Conservation (phyloP, 37 sponge, comb jelly and placozoan species). For the Sycon ciliatum region DNA sequence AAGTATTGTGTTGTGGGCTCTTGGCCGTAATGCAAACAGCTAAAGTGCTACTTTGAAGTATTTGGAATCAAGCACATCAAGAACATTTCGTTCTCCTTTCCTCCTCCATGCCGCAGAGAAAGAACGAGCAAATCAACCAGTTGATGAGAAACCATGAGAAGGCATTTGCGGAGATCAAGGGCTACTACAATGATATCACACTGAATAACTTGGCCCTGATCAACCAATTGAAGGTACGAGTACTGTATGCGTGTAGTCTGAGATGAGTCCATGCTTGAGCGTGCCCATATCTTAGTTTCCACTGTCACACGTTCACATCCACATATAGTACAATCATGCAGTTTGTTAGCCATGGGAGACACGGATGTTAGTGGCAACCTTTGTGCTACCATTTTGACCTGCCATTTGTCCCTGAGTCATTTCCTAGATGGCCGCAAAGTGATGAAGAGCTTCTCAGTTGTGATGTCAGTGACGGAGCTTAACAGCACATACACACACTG, state of each 20-base stretch:
- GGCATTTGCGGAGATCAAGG: constrained; percentile 98
- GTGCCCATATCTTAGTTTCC: background rate
- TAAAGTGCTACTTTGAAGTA: background rate
- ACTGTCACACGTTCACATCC: too few relatives aligned
- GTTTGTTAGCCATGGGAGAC: too few relatives aligned
- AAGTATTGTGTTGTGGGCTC: too few relatives aligned
- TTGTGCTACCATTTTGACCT: too few relatives aligned
- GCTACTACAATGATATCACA: constrained; percentile 99
- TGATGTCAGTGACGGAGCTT: too few relatives aligned
- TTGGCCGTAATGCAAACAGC: too few relatives aligned
- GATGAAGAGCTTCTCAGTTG: too few relatives aligned
- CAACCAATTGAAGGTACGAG: constrained; percentile 85
- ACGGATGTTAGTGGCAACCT: too few relatives aligned
- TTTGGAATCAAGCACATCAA: background rate
- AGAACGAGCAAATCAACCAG: constrained; percentile 92
- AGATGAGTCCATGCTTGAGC: background rate
- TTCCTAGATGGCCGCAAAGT: too few relatives aligned
- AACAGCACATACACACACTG: too few relatives aligned
- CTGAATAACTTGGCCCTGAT: constrained; percentile 97
- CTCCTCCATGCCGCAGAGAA: constrained; percentile 62
- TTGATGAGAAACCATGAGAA: constrained; percentile 99
- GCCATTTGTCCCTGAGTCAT: too few relatives aligned
- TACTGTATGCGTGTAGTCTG: background rate
- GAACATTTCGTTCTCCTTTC: background rate
- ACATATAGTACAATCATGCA: too few relatives aligned